phyloP scores from a whole-genome alignment of 2,113 vertebrate genomes.

The Calyptomena viridis region DNA sequence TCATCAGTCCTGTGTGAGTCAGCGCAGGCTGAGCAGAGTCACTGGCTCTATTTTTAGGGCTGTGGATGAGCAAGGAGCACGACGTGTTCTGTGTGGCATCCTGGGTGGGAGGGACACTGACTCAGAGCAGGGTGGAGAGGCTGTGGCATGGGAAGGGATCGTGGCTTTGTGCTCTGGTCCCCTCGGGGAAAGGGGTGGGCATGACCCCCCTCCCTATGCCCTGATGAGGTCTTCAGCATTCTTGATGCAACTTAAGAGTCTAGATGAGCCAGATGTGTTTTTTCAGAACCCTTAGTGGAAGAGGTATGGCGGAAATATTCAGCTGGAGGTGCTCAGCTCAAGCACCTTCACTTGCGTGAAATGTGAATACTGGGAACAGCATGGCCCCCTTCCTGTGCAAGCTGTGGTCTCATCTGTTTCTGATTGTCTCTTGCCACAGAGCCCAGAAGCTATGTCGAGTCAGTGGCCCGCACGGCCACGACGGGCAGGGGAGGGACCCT shows the following conservation, averaged over 20 bases:
- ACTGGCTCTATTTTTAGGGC: background rate
- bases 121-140: background rate
- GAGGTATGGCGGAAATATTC: background rate
- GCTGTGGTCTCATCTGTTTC: background rate
- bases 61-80: background rate
- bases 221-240: background rate
- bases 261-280: background rate
- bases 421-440: slow-evolving; percentile 68
- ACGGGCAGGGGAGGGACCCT: slow-evolving; percentile 60
- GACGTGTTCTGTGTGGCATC: slow-evolving; percentile 1
- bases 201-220: background rate
- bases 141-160: background rate
- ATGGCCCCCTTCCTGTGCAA: background rate
- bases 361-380: background rate
- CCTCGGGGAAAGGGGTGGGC: background rate
- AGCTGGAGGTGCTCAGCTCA: background rate
- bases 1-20: background rate
- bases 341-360: background rate
- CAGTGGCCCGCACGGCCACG: slow-evolving; percentile 86
- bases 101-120: background rate
- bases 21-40: background rate
- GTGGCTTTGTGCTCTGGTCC: rapidly evolving
- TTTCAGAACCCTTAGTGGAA: background rate
- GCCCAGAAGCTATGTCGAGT: slow-evolving; percentile 93
- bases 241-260: background rate